Evolutionary conservation across 2,888 invertebrate genomes (phyloP).

Genomic region (Drosophila nr. fundita): DNA sequence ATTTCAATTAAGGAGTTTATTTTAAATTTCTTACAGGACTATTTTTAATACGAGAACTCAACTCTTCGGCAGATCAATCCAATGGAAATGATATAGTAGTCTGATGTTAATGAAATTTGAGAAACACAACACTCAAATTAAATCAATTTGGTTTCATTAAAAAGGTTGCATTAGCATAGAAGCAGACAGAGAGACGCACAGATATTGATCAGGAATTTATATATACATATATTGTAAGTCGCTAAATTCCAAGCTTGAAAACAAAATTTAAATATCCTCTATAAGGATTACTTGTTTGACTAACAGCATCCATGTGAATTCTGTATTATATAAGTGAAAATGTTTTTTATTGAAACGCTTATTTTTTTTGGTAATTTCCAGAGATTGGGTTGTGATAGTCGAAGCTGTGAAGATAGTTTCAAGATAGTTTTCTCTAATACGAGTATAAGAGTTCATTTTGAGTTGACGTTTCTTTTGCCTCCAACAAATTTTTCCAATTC

Average conservation of each 20-base stretch:
- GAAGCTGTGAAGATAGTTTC: neutral
- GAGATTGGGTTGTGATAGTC: neutral
- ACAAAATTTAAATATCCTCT: neutral
- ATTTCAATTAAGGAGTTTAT: neutral
- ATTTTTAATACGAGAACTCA: neutral
- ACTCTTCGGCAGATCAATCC: neutral
- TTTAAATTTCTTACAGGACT: neutral
- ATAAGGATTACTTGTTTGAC: accelerated
- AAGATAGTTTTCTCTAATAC: neutral
- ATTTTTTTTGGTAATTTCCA: neutral
- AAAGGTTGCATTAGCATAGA: neutral
- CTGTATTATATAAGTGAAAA: neutral
- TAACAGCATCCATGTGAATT: neutral
- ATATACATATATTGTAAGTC: too few species aligned
- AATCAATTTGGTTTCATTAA: neutral
- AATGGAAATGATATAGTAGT: neutral
- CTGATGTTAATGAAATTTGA: neutral
- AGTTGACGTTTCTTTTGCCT: accelerated
- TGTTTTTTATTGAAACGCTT: neutral
- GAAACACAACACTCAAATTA: neutral
- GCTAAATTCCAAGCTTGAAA: neutral
- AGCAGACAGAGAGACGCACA: neutral
- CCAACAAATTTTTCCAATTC: neutral
- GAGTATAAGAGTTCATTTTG: neutral
- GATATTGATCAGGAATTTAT: too few species aligned